Percentiles rank a stretch among this genome's conserved stretches.
Conservation (phyloP, 2,113 vertebrate genomes). For the Nothocercus nigrocapillus region DNA sequence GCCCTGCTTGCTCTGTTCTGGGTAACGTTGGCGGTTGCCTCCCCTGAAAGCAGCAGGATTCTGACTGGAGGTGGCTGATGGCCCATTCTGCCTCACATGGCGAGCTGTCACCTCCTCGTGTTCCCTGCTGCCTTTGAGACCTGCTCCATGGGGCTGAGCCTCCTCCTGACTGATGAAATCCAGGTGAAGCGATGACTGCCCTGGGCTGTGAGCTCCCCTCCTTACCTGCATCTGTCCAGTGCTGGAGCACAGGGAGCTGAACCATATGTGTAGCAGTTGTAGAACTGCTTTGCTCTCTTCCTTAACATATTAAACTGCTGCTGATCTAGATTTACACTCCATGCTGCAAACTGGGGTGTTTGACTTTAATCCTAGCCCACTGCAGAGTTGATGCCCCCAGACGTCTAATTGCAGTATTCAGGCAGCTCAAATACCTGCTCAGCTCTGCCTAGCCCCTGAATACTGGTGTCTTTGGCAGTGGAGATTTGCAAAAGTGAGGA, state of each 20-base stretch:
- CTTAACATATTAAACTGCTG: neutral
- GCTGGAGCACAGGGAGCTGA: neutral
- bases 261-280: neutral
- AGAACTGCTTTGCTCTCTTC: accelerated
- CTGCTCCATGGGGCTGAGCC: neutral
- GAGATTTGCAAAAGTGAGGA: neutral
- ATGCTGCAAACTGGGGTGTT: neutral
- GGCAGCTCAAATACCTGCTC: neutral
- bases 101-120: neutral
- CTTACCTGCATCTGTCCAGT: conserved; percentile 4
- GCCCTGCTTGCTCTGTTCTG: neutral
- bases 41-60: neutral
- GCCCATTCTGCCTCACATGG: neutral
- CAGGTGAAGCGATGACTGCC: neutral
- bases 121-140: neutral
- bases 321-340: neutral
- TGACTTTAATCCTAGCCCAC: neutral
- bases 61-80: neutral
- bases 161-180: neutral
- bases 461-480: neutral
- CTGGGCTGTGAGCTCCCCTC: neutral
- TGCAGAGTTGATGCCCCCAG: neutral
- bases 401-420: neutral
- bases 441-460: neutral
- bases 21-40: neutral